These are phyloP conservation scores for Tinea semifulvella DNA, from an alignment of 2,888 invertebrate species.

Conservation along the genomic window DNA sequence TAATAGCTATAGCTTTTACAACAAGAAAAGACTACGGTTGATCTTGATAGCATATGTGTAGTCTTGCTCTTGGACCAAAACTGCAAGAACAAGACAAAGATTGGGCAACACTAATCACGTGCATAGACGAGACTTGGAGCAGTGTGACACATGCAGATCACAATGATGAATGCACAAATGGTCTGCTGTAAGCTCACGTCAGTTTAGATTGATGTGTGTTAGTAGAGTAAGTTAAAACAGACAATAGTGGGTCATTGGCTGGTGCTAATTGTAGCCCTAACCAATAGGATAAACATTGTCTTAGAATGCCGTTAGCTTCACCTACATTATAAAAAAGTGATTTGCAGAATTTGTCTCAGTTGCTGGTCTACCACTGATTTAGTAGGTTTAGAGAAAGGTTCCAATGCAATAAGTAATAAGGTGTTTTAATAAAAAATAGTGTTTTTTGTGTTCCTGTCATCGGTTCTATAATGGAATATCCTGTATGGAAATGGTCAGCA, in stretches of 20 bases:
- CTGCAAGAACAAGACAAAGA: too few relatives aligned
- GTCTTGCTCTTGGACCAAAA: too few relatives aligned
- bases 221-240: conserved; percentile 8
- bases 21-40: too few relatives aligned
- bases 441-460: background rate
- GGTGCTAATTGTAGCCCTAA: conserved; percentile 4
- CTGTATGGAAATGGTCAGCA: background rate
- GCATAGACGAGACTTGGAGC: too few relatives aligned
- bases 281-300: background rate
- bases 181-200: too few relatives aligned
- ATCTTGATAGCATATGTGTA: too few relatives aligned
- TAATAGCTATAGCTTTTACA: too few relatives aligned
- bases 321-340: conserved; percentile 4
- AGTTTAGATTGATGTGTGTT: too few relatives aligned
- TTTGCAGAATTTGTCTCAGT: conserved; percentile 4
- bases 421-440: background rate
- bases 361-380: background rate
- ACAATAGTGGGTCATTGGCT: background rate
- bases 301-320: conserved; percentile 6
- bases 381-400: background rate
- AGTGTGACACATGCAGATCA: too few relatives aligned
- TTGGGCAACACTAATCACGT: too few relatives aligned
- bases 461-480: background rate
- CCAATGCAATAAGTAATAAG: background rate
- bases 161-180: too few relatives aligned